These are phyloP conservation scores for Luperina testacea DNA, from an alignment of 2,888 invertebrate genomes.

Conservation along the genomic window DNA sequence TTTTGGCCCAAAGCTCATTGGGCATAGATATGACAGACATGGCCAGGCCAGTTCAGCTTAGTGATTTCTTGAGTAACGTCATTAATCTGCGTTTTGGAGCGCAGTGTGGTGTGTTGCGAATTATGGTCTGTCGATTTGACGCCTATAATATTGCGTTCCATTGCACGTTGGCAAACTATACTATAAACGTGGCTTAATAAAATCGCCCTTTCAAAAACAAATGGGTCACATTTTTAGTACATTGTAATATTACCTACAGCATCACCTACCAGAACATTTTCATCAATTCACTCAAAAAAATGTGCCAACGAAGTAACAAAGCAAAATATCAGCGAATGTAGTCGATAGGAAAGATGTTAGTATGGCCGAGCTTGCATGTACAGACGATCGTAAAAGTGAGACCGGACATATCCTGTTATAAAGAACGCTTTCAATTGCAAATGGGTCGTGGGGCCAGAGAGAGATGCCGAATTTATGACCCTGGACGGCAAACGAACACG, in stretches of 20 bases:
- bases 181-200: background rate
- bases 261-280: background rate
- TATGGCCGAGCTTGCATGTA: slow-evolving; percentile 59
- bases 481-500: slow-evolving; percentile 82
- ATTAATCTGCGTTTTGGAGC: background rate
- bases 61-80: background rate
- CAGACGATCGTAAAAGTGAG: slow-evolving; percentile 80
- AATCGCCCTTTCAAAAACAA: background rate
- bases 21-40: background rate
- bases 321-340: slow-evolving; percentile 37
- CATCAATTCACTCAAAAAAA: background rate
- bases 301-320: slow-evolving; percentile 21
- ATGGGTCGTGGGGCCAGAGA: slow-evolving; percentile 84
- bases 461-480: slow-evolving; percentile 84
- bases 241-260: background rate
- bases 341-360: slow-evolving; percentile 50
- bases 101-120: background rate
- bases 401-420: slow-evolving; percentile 86
- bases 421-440: slow-evolving; percentile 89
- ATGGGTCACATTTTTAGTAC: background rate
- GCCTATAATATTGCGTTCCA: background rate
- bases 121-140: background rate
- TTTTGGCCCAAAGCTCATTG: background rate
- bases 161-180: no score
- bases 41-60: background rate